These are phyloP conservation scores for Gobionotothen gibberifrons DNA, from an alignment of 2,797 vertebrate genomes.

Conservation along the genomic window DNA sequence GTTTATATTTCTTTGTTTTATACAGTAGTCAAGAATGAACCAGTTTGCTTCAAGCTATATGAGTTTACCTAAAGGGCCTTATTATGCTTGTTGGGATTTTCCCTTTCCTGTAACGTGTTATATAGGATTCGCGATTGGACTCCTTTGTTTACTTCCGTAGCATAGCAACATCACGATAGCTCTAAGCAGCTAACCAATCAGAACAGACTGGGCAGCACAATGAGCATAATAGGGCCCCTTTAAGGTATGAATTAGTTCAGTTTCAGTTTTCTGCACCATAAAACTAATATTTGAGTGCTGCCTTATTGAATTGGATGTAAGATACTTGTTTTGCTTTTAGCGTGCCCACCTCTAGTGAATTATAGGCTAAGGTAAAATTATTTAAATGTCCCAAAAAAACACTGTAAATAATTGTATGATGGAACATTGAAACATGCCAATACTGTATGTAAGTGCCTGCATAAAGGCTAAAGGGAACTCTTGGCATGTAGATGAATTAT, in stretches of 20 bases:
- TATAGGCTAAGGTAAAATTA: not conserved
- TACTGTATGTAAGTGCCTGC: not conserved
- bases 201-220: too few species aligned
- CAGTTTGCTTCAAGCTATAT: not conserved
- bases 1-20: not conserved
- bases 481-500: not conserved
- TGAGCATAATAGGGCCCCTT: too few species aligned
- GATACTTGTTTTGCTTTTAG: not conserved
- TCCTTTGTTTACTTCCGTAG: too few species aligned
- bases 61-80: not conserved
- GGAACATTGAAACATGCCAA: constrained; percentile 10
- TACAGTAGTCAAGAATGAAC: not conserved
- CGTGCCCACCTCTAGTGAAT: not conserved
- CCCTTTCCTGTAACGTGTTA: too few species aligned
- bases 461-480: not conserved
- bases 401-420: not conserved
- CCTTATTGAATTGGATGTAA: not conserved
- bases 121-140: too few species aligned
- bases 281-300: not conserved
- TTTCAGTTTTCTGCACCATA: not conserved
- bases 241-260: too few species aligned
- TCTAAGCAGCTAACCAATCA: too few species aligned
- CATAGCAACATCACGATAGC: too few species aligned
- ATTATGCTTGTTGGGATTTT: too few species aligned
- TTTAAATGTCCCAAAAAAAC: not conserved